Evolutionary conservation across 2,888 invertebrate species (phyloP), one percentile per base, ranked within the genome.

Genomic region (Empis livida): DNA sequence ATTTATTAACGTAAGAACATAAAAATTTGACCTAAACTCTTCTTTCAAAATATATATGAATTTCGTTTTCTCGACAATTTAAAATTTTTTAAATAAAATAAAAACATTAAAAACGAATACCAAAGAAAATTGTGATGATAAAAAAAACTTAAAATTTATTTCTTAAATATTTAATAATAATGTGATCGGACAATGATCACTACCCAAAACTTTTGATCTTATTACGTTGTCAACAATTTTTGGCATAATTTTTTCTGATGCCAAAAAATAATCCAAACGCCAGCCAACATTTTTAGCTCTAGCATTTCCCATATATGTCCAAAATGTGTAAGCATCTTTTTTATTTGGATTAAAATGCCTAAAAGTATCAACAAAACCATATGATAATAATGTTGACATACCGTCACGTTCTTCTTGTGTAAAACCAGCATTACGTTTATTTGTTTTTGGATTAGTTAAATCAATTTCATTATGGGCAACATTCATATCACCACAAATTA

Each of bases 401-500:
- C 87, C 91, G 10, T 89, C 83, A 31, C 99, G 76, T 71, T 99
- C 99, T 64, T 96, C 90, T 51, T 80, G 77, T 1, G 97, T 97
- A 65, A 97, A 99, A 5, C 99, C 99, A 27, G 99, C 94, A 63
- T 84, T 92, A 65, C 83, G 88, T 53, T 79, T 83, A 64, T 99
- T 99, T 0, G 82, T 76, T 67, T 93, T 93, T 1, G 99, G 97
- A 72, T 97, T 96, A 5, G 84, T 79, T 61, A 99, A 73, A 76
- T 99, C 95, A 62, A 96, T 95, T 74, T 93, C 93, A 54, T 79
- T 71, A 67, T 99, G 97, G 16, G 97, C 86, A 10, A 99, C 97
- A 70, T 99, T 99, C 79, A 99, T 82, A 68, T 99, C 99, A 1
- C 99, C 99, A 62, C 89, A 89, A 58, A 96, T 77, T 49, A 99